Conservation (phyloP, 2,888 invertebrate genomes). For the Drosophila lacicola region DNA sequence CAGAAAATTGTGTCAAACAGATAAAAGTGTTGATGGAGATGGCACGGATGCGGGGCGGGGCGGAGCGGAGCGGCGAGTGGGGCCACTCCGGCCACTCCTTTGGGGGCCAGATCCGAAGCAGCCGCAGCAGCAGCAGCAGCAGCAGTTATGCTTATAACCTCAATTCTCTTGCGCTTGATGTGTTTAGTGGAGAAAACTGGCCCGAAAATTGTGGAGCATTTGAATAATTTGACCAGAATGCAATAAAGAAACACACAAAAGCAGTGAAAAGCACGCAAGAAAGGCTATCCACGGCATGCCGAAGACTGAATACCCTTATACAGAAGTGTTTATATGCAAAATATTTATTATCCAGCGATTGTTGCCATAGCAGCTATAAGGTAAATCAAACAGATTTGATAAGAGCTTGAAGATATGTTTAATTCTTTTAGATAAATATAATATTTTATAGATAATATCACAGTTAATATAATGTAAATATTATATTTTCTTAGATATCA, state of each 20-base stretch:
- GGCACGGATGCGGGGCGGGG: constrained; percentile 24
- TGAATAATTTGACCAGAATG: constrained; percentile 79
- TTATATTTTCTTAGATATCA: no score
- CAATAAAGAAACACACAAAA: constrained; percentile 62
- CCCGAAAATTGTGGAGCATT: constrained; percentile 81
- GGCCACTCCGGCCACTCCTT: constrained; percentile 33
- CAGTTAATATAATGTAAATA: no score
- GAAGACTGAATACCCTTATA: no score
- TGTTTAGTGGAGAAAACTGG: constrained; percentile 67
- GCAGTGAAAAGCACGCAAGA: constrained; percentile 11
- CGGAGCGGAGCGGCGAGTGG: not conserved
- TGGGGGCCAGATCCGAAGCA: constrained; percentile 15
- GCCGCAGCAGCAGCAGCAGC: constrained; percentile 2
- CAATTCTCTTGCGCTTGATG: constrained; percentile 62
- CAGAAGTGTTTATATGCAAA: no score
- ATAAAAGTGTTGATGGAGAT: constrained; percentile 63
- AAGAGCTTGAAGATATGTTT: no score
- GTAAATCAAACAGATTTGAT: no score
- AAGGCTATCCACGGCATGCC: not conserved
- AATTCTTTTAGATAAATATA: no score
- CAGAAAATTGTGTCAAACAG: constrained; percentile 80
- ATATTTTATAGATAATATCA: no score
- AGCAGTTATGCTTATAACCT: constrained; percentile 77
- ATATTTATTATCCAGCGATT: no score
- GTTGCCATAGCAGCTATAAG: no score